phyloP scores from a whole-genome alignment of 2,888 invertebrate species.

The Pardosa pseudoannulata region DNA sequence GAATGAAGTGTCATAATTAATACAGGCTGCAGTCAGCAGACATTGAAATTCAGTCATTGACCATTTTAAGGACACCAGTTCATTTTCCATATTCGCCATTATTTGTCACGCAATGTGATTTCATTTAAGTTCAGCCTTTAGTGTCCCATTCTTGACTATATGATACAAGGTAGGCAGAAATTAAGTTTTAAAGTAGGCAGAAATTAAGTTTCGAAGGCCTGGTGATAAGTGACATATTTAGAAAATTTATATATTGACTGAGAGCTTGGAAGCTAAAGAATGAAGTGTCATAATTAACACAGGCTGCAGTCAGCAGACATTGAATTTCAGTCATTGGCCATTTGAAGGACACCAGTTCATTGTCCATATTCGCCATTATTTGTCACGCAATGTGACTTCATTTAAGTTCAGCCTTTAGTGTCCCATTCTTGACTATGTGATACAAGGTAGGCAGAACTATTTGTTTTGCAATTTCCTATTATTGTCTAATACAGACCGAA shows the following conservation, averaged over 20 bases:
- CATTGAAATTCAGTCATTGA: too few relatives aligned
- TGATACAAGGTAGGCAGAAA: not conserved
- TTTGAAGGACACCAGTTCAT: not conserved
- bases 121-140: not conserved
- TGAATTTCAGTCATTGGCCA: too few relatives aligned
- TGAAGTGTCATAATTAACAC: too few relatives aligned
- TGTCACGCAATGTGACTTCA: not conserved
- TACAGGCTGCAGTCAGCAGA: too few relatives aligned
- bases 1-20: too few relatives aligned
- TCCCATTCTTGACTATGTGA: not conserved
- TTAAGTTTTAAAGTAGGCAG: too few relatives aligned
- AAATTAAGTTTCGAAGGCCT: too few relatives aligned
- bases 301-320: too few relatives aligned
- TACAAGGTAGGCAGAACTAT: not conserved
- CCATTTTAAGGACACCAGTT: not conserved
- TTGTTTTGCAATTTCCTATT: not conserved
- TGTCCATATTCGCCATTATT: not conserved
- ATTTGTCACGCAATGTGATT: not conserved
- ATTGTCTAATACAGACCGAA: not conserved
- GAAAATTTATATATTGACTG: too few relatives aligned
- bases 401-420: not conserved
- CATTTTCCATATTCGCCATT: not conserved
- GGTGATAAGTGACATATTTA: too few relatives aligned
- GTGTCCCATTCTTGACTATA: not conserved
- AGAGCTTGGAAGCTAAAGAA: too few relatives aligned